phyloP scores from a whole-genome alignment of 2,797 vertebrate species.

The Xiphophorus birchmanni region DNA sequence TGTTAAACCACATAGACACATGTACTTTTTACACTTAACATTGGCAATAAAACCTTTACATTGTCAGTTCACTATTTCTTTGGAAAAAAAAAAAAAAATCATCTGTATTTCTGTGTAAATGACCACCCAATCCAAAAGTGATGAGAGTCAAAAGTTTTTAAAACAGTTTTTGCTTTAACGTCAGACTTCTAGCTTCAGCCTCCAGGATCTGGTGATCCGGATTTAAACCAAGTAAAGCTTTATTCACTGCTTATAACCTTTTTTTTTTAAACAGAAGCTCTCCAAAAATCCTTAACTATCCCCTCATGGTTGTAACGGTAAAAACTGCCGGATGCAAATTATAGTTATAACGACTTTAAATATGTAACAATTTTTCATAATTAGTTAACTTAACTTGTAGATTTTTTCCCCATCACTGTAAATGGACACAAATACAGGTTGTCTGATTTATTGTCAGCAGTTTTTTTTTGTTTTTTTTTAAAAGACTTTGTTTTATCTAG shows the following conservation, averaged over 20 bases:
- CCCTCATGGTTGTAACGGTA: background rate
- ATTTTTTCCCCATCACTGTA: background rate
- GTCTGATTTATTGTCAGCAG: background rate
- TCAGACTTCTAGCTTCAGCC: background rate
- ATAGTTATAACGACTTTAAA: background rate
- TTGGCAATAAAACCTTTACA: no score
- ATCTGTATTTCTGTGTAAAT: background rate
- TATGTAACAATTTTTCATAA: background rate
- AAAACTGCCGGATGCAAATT: background rate
- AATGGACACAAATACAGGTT: background rate
- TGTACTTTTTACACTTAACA: no score
- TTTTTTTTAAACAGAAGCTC: background rate
- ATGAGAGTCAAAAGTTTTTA: background rate
- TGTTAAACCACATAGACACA: no score
- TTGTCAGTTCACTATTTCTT: background rate
- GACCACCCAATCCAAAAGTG: background rate
- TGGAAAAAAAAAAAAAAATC: background rate
- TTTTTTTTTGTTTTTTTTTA: background rate
- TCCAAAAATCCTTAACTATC: background rate
- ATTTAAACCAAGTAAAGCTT: background rate
- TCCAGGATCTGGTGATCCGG: background rate
- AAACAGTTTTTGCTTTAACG: background rate
- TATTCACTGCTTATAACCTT: background rate
- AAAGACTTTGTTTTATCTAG: background rate
- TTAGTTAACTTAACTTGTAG: background rate